Evolutionary conservation across 2,888 invertebrate species (phyloP).

Genomic region (Eristalis tenax): DNA sequence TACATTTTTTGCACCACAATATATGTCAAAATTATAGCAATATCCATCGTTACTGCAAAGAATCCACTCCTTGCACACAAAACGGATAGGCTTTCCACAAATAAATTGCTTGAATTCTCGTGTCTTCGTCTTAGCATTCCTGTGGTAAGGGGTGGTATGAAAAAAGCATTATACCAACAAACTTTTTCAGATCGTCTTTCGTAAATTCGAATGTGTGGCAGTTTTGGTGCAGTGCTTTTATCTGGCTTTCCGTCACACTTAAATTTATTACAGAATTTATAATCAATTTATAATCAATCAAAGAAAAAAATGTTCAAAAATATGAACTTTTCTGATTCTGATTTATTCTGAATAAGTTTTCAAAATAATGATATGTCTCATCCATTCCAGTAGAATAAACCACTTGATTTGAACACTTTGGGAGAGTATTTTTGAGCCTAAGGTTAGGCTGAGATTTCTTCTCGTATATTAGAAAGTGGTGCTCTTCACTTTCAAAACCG

Average conservation of each 20-base stretch:
- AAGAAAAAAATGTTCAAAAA: background rate
- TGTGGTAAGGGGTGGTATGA: background rate
- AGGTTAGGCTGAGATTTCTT: too few species aligned
- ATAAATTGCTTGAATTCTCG: conserved; percentile 29
- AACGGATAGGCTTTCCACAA: conserved; percentile 45
- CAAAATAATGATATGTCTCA: too few species aligned
- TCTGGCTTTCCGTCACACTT: background rate
- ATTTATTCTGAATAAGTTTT: background rate
- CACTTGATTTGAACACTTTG: background rate
- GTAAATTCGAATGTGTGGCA: background rate
- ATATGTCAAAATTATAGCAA: too few species aligned
- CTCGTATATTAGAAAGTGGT: too few species aligned
- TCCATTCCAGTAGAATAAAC: background rate
- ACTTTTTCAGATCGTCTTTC: background rate
- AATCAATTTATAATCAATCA: too few species aligned
- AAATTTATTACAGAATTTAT: background rate
- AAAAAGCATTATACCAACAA: too few species aligned
- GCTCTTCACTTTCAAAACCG: too few species aligned
- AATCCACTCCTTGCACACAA: conserved; percentile 54
- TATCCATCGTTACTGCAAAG: too few species aligned
- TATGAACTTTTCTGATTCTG: background rate
- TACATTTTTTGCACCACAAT: conserved; percentile 21
- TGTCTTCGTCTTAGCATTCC: background rate
- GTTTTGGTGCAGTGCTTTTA: background rate
- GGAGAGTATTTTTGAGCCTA: too few species aligned